A percentile compares a stretch with the other conserved stretches of the same genome.
Evolutionary conservation across 64 coral and sea anemone species (phyloP).

Genomic region (Montipora capricornis): DNA sequence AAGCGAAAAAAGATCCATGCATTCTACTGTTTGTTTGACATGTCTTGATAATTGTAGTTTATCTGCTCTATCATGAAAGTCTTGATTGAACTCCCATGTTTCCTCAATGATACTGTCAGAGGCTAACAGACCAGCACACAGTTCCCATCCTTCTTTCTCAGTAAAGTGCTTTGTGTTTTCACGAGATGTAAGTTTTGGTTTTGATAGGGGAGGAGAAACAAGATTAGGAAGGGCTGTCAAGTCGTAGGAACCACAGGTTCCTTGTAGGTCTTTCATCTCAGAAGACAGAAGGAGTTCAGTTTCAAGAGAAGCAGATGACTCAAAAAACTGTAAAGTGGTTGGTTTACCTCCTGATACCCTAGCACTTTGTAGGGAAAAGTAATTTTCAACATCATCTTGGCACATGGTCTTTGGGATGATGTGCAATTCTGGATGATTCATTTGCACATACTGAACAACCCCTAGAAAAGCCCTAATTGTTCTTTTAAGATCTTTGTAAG

Average conservation of each 20-base stretch:
- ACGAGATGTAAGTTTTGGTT: not conserved
- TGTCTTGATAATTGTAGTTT: constrained; percentile 27
- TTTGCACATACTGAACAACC: constrained; percentile 60
- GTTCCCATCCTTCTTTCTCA: constrained; percentile 50
- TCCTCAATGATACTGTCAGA: not conserved
- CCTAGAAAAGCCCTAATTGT: constrained; percentile 52
- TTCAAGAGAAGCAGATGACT: constrained; percentile 12
- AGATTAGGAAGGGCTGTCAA: constrained; percentile 35
- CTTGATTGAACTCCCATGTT: not conserved
- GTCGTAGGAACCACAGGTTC: constrained; percentile 51
- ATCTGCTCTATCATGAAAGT: constrained; percentile 29
- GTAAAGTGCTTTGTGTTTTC: not conserved
- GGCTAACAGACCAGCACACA: not conserved
- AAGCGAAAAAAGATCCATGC: constrained; percentile 24
- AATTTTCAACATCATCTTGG: constrained; percentile 75
- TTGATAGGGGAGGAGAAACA: constrained; percentile 54
- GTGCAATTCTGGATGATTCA: constrained; percentile 24
- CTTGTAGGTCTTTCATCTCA: constrained; percentile 43
- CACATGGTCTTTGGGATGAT: constrained; percentile 67
- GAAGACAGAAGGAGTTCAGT: constrained; percentile 33
- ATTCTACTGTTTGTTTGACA: constrained; percentile 56
- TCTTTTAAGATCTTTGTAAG: constrained; percentile 48
- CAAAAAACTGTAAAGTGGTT: constrained; percentile 60
- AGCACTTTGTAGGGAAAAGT: constrained; percentile 51
- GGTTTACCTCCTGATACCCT: constrained; percentile 62